phyloP scores from a whole-genome alignment of 2,113 vertebrate genomes.

The Elephas maximus region DNA sequence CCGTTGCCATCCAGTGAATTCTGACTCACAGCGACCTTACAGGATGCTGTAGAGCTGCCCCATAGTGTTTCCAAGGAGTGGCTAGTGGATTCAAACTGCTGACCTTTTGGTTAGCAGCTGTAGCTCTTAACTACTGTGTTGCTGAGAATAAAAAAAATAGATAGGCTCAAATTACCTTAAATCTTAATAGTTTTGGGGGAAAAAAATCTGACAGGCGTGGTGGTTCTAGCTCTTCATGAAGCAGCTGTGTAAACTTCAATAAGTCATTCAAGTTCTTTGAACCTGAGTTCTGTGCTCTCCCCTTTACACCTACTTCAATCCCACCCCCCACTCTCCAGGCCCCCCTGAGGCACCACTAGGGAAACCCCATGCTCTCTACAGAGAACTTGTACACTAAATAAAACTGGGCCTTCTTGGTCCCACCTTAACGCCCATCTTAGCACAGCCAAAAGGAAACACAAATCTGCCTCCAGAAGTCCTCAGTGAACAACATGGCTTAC shows the following conservation, averaged over 20 bases:
- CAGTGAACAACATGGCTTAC: background rate
- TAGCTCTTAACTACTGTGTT: background rate
- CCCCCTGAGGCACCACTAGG: too few relatives aligned
- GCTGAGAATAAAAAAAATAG: background rate
- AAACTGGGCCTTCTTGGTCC: background rate
- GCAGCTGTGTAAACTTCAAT: background rate
- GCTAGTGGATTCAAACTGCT: background rate
- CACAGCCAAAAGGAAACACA: background rate
- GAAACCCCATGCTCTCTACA: background rate
- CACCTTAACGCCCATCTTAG: background rate
- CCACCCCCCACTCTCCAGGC: too few relatives aligned
- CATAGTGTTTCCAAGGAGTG: background rate
- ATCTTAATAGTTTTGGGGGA: background rate
- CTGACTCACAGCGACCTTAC: background rate
- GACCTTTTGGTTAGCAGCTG: background rate
- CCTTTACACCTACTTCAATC: background rate
- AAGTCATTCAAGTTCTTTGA: background rate
- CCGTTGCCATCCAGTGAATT: background rate
- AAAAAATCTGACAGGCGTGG: background rate
- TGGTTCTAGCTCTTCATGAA: background rate
- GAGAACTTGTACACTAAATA: background rate
- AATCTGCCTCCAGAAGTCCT: background rate
- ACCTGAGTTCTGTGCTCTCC: background rate
- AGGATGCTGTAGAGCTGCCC: too few relatives aligned
- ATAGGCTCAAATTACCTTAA: conserved; percentile 1